phyloP scores from a whole-genome alignment of 2,888 invertebrate species.

The Athalia rosae region DNA sequence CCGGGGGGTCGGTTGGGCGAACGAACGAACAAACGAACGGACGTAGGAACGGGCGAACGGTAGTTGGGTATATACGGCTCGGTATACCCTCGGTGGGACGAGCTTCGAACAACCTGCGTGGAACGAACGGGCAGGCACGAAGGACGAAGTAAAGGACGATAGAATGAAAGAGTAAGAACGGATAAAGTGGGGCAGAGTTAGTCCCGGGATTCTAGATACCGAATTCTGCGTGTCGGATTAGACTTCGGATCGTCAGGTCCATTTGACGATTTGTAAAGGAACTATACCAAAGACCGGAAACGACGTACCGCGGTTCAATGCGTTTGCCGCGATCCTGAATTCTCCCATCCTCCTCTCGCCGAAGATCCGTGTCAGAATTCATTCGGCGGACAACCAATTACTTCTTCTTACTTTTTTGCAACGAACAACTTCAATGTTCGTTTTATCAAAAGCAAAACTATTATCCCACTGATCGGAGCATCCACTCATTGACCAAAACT shows the following conservation, averaged over 20 bases:
- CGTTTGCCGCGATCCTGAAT: slow-evolving; percentile 5
- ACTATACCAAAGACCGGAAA: slow-evolving; percentile 37
- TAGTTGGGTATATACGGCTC: neutral
- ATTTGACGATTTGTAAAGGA: slow-evolving; percentile 42
- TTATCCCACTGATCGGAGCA: neutral
- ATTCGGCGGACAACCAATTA: slow-evolving; percentile 20
- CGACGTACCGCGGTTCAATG: slow-evolving; percentile 38
- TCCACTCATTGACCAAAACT: no score
- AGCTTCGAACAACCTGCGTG: slow-evolving; percentile 37
- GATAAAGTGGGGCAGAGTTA: slow-evolving; percentile 50
- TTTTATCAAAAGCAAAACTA: neutral
- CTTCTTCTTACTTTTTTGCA: neutral
- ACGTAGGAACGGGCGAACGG: neutral
- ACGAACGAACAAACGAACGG: slow-evolving; percentile 18
- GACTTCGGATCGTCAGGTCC: slow-evolving; percentile 45
- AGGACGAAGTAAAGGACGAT: slow-evolving; percentile 27
- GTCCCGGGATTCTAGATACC: slow-evolving; percentile 41
- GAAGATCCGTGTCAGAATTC: slow-evolving; percentile 4
- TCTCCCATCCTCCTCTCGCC: slow-evolving; percentile 25
- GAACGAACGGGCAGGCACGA: slow-evolving; percentile 44
- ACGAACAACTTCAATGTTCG: neutral
- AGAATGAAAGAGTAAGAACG: slow-evolving; percentile 42
- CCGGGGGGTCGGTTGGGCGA: slow-evolving; percentile 25
- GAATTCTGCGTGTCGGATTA: slow-evolving; percentile 45
- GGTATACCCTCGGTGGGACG: slow-evolving; percentile 41